Conservation (phyloP, 2,888 invertebrate genomes). For the Campaea margaritaria region DNA sequence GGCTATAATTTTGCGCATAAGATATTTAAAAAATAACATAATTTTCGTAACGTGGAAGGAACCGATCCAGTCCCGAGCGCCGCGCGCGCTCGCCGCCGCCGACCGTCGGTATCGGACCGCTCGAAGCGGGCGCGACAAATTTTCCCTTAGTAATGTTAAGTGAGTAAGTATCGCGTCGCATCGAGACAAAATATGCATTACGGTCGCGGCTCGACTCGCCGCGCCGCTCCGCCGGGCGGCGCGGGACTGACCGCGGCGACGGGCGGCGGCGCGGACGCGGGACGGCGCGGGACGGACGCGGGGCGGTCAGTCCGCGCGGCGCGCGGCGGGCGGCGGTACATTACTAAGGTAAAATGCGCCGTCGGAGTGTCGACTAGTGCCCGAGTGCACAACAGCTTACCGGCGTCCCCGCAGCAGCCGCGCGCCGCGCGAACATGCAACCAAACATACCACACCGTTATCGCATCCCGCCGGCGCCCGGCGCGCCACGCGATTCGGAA, state of each 20-base stretch:
- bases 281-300: slow-evolving; percentile 27
- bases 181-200: slow-evolving; percentile 81
- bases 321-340: slow-evolving; percentile 49
- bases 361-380: slow-evolving; percentile 56
- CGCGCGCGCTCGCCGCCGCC: background rate
- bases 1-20: too few relatives aligned
- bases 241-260: slow-evolving; percentile 29
- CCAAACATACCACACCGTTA: slow-evolving; percentile 69
- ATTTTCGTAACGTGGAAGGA: too few relatives aligned
- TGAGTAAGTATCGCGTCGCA: slow-evolving; percentile 52
- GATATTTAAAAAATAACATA: too few relatives aligned
- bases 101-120: slow-evolving; percentile 57
- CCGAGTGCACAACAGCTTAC: slow-evolving; percentile 63
- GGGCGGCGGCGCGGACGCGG: slow-evolving; percentile 4
- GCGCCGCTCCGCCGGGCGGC: slow-evolving; percentile 19
- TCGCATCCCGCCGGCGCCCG: slow-evolving; percentile 50
- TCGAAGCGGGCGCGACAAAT: slow-evolving; percentile 71
- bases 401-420: slow-evolving; percentile 60
- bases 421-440: slow-evolving; percentile 70
- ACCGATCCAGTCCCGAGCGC: background rate
- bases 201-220: slow-evolving; percentile 48
- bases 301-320: slow-evolving; percentile 2
- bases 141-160: slow-evolving; percentile 83
- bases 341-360: slow-evolving; percentile 82
- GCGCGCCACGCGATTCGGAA: slow-evolving; percentile 23